phyloP scores from a whole-genome alignment of 1,140 invertebrate species.

The Zaprionus vittiger region DNA sequence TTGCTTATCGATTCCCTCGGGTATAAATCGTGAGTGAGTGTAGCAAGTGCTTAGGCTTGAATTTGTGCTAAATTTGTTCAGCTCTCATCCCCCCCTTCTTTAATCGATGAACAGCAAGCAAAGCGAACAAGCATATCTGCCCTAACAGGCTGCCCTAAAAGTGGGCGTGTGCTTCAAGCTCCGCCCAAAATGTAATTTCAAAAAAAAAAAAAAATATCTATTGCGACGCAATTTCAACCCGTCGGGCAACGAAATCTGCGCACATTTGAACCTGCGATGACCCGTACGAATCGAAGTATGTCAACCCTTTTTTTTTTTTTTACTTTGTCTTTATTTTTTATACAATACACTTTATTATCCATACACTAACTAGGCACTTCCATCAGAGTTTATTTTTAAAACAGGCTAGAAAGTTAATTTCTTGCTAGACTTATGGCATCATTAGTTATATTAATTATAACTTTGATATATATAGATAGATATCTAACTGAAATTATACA shows the following conservation, averaged over 20 bases:
- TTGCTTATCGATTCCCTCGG: constrained; percentile 46
- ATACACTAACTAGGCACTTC: too few relatives aligned
- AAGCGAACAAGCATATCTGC: background rate
- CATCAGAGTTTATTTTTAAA: too few relatives aligned
- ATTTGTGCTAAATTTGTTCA: constrained; percentile 69
- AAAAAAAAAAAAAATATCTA: background rate
- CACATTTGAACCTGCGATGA: background rate
- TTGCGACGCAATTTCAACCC: background rate
- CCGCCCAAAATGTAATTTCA: constrained; percentile 21
- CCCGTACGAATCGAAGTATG: background rate
- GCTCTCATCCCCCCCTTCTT: background rate
- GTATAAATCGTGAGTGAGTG: constrained; percentile 30
- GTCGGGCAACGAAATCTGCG: background rate
- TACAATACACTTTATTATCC: too few relatives aligned
- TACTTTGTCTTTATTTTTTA: too few relatives aligned
- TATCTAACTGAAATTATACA: too few relatives aligned
- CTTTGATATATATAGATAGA: too few relatives aligned
- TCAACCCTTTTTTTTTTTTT: too few relatives aligned
- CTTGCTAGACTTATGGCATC: too few relatives aligned
- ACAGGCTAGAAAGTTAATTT: too few relatives aligned
- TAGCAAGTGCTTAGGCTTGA: constrained; percentile 36
- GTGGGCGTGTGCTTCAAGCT: constrained; percentile 25
- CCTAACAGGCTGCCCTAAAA: background rate
- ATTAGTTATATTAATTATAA: too few relatives aligned
- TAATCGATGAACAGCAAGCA: constrained; percentile 27